These are phyloP conservation scores for Hyperoplus immaculatus DNA, from an alignment of 2,797 vertebrate species.

Conservation along the genomic window DNA sequence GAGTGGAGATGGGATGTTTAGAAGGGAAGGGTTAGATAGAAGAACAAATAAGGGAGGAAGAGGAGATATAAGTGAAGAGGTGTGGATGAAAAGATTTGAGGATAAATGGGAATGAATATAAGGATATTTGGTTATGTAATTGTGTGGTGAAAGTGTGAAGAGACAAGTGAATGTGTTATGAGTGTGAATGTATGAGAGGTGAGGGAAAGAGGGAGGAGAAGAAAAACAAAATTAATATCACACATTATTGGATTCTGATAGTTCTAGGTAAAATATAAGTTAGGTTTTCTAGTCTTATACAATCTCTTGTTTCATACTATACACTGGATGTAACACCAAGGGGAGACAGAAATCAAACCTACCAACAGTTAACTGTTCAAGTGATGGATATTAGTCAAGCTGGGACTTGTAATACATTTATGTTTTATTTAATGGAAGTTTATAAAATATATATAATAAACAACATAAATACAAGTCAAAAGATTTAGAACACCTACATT, in stretches of 20 bases:
- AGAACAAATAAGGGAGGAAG: neutral
- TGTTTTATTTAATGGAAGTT: neutral
- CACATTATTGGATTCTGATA: slow-evolving; percentile 1
- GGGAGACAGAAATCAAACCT: neutral
- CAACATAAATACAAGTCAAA: neutral
- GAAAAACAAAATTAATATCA: slow-evolving; percentile 47
- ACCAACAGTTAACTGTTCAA: neutral
- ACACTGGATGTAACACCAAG: neutral
- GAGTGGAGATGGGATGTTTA: neutral
- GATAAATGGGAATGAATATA: neutral
- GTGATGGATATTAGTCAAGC: neutral
- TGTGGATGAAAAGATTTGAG: slow-evolving; percentile 5
- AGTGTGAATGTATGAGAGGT: slow-evolving; percentile 31
- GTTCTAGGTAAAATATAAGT: accelerated
- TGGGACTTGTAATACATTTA: neutral
- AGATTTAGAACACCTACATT: too few species aligned
- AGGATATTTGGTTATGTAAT: neutral
- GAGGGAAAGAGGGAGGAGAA: slow-evolving; percentile 26
- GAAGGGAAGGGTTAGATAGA: neutral
- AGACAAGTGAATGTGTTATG: slow-evolving; percentile 17
- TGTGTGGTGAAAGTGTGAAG: neutral
- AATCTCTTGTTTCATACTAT: neutral
- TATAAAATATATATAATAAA: neutral
- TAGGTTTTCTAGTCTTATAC: neutral
- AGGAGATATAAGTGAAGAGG: neutral